A percentile compares a stretch with the other conserved stretches of the same genome.
Conservation (phyloP, 2,113 vertebrate genomes). For the Siniperca chuatsi region DNA sequence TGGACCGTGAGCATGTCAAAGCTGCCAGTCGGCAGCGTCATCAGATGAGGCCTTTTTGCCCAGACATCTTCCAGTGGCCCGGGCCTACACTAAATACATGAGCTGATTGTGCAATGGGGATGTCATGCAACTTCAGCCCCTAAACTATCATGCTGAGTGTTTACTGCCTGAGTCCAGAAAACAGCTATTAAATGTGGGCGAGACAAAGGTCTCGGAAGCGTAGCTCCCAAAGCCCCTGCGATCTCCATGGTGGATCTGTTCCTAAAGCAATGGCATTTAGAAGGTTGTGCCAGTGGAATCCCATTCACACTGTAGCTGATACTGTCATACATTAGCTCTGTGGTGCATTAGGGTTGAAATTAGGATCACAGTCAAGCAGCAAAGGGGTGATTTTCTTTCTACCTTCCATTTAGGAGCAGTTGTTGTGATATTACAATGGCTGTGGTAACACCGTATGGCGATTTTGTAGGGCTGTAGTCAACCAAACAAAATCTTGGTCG, state of each 20-base stretch:
- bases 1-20: not conserved
- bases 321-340: not conserved
- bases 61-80: slow-evolving; percentile 34
- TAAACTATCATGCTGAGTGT: slow-evolving; percentile 16
- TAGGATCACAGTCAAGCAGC: not conserved
- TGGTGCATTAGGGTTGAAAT: not conserved
- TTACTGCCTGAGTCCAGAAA: slow-evolving; percentile 50
- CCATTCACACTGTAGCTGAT: slow-evolving; percentile 37
- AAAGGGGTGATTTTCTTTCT: not conserved
- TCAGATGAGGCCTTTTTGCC: slow-evolving; percentile 33
- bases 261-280: slow-evolving; percentile 27
- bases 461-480: too few relatives aligned
- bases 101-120: slow-evolving; percentile 46
- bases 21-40: slow-evolving; percentile 48
- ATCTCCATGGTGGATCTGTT: slow-evolving; percentile 47
- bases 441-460: not conserved
- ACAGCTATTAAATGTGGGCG: slow-evolving; percentile 41
- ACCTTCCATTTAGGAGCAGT: not conserved
- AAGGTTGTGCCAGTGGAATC: slow-evolving; percentile 32
- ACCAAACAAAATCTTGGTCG: too few relatives aligned
- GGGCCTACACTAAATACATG: slow-evolving; percentile 31
- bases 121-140: slow-evolving; percentile 26
- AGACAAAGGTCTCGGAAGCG: slow-evolving; percentile 52
- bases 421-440: not conserved
- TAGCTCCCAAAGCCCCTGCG: slow-evolving; percentile 33